Evolutionary conservation across 2,888 invertebrate species (phyloP), one percentile per base, ranked within the genome.

Genomic region (Theristus sp.): DNA sequence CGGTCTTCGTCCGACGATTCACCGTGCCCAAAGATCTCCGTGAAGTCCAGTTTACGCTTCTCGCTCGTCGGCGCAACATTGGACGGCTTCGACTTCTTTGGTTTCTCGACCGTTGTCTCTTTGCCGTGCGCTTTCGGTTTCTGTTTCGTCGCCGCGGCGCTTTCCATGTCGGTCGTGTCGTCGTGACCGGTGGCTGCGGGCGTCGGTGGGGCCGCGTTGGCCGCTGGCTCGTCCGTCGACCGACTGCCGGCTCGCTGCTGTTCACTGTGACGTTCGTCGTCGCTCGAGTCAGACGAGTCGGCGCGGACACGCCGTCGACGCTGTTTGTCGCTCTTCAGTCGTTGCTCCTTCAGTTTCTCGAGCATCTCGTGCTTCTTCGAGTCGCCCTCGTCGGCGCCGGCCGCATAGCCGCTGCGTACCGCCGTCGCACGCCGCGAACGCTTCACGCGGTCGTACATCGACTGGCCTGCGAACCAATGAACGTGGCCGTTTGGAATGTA

Each of bases 391-490:
- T 22, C n/a, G 22, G 22, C 22, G n/a, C n/a, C 17, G 3, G 10
- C 52, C 6, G 10, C 38, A 17, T 13, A 38, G 6, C 38, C 38
- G 6, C 25, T 22, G 6, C 52, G 22, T 6, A 25, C n/a, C n/a
- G 52, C 52, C 6, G 52, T 20, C n/a, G 52, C 10, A n/a, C 52
- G 52, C 3, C 52, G 52, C n/a, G 52, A 52, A 17, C 63, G 62
- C 31, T 63, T 63, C 17, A 63, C 63, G 22, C 63, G 57, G 56
- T 63, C 63, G 38, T 63, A 63, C 63, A 63, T 63, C 1, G 63
- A 63, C 31, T 56, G 30, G 22, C 63, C n/a, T n/a, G n/a, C n/a
- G n/a, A n/a, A n/a, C n/a, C n/a, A n/a, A n/a, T n/a, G n/a, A n/a
- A n/a, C n/a, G n/a, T n/a, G n/a, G n/a, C n/a, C n/a, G n/a, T n/a